A percentile compares a stretch with the other conserved stretches of the same genome.
phyloP scores from a whole-genome alignment of 2,888 invertebrate genomes.

The Hylaea fasciaria region DNA sequence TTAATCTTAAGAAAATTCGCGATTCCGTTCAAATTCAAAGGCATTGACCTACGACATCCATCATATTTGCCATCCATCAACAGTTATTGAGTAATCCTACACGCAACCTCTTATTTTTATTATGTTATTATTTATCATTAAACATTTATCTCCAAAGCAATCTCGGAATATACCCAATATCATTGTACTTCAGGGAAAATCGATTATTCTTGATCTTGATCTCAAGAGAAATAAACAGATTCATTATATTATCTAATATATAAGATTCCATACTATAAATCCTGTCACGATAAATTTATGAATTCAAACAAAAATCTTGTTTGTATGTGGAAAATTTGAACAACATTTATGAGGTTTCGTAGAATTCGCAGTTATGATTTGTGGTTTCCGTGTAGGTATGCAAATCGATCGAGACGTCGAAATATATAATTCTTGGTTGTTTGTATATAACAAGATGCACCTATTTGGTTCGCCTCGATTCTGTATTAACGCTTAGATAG shows the following conservation, averaged over 20 bases:
- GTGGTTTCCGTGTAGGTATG: conserved; percentile 18
- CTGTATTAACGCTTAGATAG: too few relatives aligned
- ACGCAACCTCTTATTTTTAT: background rate
- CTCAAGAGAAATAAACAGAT: background rate
- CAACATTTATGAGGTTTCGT: conserved; percentile 8
- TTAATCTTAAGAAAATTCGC: too few relatives aligned
- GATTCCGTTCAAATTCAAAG: background rate
- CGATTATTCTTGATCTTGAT: conserved; percentile 10
- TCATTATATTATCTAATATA: conserved; percentile 4
- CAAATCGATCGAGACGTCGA: conserved; percentile 14
- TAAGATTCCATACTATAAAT: too few relatives aligned
- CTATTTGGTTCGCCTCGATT: background rate
- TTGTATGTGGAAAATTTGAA: background rate
- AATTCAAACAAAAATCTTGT: background rate
- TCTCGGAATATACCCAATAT: background rate
- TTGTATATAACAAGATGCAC: background rate
- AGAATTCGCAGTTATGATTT: conserved; percentile 10
- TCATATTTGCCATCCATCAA: conserved; percentile 2
- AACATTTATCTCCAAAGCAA: background rate
- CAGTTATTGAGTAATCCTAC: background rate
- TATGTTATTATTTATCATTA: background rate
- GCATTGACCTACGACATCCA: conserved; percentile 2
- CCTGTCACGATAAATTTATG: background rate
- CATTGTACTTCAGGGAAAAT: conserved; percentile 16
- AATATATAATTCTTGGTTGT: conserved; percentile 13